Percentiles rank a stretch among this genome's conserved stretches.
These are phyloP conservation scores for Saxidomus purpurata DNA, from an alignment of 1,140 invertebrate species.

Conservation along the genomic window DNA sequence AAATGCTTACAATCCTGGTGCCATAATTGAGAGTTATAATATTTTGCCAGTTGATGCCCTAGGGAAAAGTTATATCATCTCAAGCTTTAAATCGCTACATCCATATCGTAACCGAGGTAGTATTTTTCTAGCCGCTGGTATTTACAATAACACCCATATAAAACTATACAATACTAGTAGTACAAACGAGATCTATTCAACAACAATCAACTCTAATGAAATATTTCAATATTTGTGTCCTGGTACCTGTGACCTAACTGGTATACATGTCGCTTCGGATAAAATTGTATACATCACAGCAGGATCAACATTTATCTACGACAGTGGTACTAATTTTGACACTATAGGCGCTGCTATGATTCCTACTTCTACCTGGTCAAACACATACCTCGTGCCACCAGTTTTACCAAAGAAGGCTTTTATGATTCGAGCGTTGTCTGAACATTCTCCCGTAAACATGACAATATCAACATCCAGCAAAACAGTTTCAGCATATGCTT, in stretches of 20 bases:
- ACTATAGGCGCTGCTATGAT: background rate
- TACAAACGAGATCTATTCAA: background rate
- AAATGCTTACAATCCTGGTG: background rate
- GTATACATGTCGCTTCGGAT: background rate
- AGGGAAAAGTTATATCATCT: background rate
- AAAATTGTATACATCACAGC: background rate
- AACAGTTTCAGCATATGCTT: background rate
- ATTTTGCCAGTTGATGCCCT: background rate
- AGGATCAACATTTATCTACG: background rate
- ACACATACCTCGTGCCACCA: background rate
- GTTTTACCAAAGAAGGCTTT: background rate
- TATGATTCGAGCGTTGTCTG: background rate
- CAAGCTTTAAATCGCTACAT: background rate
- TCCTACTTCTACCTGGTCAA: background rate
- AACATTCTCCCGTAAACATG: background rate
- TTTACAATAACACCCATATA: background rate
- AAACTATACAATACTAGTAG: background rate
- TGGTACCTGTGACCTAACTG: background rate
- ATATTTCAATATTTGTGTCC: background rate
- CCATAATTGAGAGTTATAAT: background rate
- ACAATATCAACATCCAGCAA: no score
- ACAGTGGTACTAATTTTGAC: background rate
- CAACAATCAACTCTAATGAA: background rate
- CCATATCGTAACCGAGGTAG: background rate
- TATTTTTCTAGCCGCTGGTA: background rate